Percentiles rank a stretch among this genome's conserved stretches.
Evolutionary conservation across 2,113 vertebrate species (phyloP).

Genomic region (Melanerpes formicivorus): DNA sequence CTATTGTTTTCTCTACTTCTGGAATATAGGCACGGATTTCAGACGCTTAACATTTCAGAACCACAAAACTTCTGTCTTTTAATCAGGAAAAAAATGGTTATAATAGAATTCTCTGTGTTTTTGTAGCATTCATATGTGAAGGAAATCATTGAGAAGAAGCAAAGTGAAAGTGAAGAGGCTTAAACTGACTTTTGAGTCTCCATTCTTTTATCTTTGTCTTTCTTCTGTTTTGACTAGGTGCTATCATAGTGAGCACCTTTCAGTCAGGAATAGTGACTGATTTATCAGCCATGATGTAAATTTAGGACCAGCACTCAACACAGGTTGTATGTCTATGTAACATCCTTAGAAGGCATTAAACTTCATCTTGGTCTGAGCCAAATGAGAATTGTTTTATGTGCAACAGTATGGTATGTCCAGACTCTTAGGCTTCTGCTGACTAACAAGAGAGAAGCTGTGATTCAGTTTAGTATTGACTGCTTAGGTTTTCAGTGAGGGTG

Average conservation of each 20-base stretch:
- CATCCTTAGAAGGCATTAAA: background rate
- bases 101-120: fast-evolving
- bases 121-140: background rate
- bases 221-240: background rate
- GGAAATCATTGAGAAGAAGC: background rate
- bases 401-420: background rate
- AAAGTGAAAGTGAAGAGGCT: background rate
- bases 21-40: background rate
- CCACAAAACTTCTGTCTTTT: background rate
- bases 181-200: background rate
- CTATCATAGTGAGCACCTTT: background rate
- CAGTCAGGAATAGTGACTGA: background rate
- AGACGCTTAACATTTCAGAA: background rate
- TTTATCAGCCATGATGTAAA: background rate
- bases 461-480: background rate
- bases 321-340: too few relatives aligned
- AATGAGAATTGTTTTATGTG: background rate
- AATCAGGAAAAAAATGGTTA: background rate
- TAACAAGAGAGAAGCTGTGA: background rate
- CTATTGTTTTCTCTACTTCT: background rate
- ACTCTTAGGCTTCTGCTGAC: background rate
- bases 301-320: background rate
- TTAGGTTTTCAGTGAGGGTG: background rate
- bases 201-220: background rate
- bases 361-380: background rate